Evolutionary conservation across 2,888 invertebrate genomes (phyloP).

Genomic region (Lutraria lutraria): DNA sequence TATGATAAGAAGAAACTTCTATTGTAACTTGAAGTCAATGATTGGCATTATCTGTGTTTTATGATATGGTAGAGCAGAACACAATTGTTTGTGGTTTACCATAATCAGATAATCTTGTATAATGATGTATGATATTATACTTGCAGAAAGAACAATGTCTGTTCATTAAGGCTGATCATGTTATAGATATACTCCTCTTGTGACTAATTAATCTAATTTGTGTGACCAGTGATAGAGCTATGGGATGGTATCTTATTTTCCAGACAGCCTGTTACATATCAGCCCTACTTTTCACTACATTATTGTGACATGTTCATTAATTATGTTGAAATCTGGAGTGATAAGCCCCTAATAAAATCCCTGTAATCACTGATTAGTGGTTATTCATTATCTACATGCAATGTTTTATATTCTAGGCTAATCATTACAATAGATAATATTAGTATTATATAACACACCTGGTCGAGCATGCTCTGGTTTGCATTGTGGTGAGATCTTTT

Average conservation of each 20-base stretch:
- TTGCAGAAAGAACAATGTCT: neutral
- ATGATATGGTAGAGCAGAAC: too few species aligned
- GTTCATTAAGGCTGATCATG: neutral
- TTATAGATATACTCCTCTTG: neutral
- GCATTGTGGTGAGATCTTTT: neutral
- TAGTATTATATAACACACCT: conserved; percentile 34
- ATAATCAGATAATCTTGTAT: neutral
- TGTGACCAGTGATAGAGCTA: neutral
- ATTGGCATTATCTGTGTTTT: too few species aligned
- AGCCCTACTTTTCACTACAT: conserved; percentile 4
- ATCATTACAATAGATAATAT: conserved; percentile 31
- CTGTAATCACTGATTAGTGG: conserved; percentile 30
- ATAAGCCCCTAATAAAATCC: conserved; percentile 35
- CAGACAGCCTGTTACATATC: conserved; percentile 21
- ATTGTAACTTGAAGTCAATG: too few species aligned
- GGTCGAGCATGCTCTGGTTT: neutral
- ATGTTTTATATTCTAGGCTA: neutral
- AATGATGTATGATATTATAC: neutral
- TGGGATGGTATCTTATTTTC: neutral
- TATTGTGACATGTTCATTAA: conserved; percentile 37
- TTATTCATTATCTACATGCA: neutral
- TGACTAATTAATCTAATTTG: conserved; percentile 12
- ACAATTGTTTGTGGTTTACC: too few species aligned
- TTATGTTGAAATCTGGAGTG: conserved; percentile 47
- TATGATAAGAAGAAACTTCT: too few species aligned